These are phyloP conservation scores for Paguma larvata DNA, from an alignment of 2,797 vertebrate genomes.

Conservation along the genomic window DNA sequence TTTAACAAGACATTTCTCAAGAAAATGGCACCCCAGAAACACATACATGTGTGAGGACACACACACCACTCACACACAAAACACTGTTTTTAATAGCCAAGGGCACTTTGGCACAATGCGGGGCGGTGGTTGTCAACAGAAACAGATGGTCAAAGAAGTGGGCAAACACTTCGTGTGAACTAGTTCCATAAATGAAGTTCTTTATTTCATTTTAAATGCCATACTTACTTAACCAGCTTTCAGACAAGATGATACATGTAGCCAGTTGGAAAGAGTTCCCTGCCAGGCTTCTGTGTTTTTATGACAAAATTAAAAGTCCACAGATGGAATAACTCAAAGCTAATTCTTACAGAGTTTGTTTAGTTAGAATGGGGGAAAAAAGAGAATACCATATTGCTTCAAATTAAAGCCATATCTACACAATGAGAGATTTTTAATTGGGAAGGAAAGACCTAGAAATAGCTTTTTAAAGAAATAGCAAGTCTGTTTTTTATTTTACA, in stretches of 20 bases:
- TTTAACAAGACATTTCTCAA: slow-evolving; percentile 80
- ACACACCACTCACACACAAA: slow-evolving; percentile 83
- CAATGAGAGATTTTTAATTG: slow-evolving; percentile 79
- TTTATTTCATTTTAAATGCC: slow-evolving; percentile 90
- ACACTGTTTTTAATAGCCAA: slow-evolving; percentile 90
- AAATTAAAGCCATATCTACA: slow-evolving; percentile 87
- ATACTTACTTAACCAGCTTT: slow-evolving; percentile 90
- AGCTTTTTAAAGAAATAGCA: slow-evolving; percentile 71
- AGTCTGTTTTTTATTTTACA: slow-evolving; percentile 75
- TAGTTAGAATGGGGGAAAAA: slow-evolving; percentile 68
- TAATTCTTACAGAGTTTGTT: slow-evolving; percentile 92
- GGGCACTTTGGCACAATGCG: slow-evolving; percentile 91
- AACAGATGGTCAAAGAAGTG: slow-evolving; percentile 93
- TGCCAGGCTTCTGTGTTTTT: slow-evolving; percentile 91
- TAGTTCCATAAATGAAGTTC: slow-evolving; percentile 89
- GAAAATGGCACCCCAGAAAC: slow-evolving; percentile 81
- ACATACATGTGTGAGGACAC: slow-evolving; percentile 83
- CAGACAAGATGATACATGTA: slow-evolving; percentile 91
- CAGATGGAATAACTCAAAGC: slow-evolving; percentile 92
- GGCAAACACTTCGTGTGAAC: slow-evolving; percentile 89
- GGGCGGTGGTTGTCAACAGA: slow-evolving; percentile 91
- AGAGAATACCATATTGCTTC: slow-evolving; percentile 89
- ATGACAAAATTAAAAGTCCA: slow-evolving; percentile 92
- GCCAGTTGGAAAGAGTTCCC: slow-evolving; percentile 90
- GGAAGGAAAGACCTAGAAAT: slow-evolving; percentile 76